Evolutionary conservation across 2,113 vertebrate species (phyloP), one percentile per base, ranked within the genome.

Genomic region (Corydoras maculifer): DNA sequence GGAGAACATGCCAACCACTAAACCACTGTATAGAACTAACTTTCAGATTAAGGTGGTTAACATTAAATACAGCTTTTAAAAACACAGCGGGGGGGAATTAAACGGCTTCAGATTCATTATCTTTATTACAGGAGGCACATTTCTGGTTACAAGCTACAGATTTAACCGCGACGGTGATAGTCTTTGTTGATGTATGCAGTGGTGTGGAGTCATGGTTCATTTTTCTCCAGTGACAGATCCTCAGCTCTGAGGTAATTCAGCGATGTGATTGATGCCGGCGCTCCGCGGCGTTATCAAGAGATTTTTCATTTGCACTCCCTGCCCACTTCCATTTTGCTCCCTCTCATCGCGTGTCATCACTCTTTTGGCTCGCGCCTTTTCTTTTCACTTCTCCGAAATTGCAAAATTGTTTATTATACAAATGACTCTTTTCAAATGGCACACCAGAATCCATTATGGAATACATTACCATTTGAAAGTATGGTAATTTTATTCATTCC

Each of bases 401-500:
- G 54, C 53, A 15, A 48, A 60, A 73, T 74, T 35, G 62, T 75
- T 76, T 66, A 75, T 58, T 80, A 84, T 79, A 64, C 79, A 79
- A 70, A 62, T 78, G 75, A 62, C 74, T 75, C 69, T 15, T 81
- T 81, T 80, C 77, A 60, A 65, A 69, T 43, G 64, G 62, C 66
- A 81, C 81, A 77, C 79, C 79, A 73, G 82, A 74, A 75, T 80
- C 68, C 57, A 62, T 74, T 81, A 76, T 75, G 68, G 80, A 84
- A 82, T 84, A 80, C 72, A 89, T 89, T 86, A 85, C 72, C 82
- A 86, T 90, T 69, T 78, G 75, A 86, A 84, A 82, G 79, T 82
- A 85, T 87, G 83, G 79, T 62, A 81, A 85, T 87, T 77, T 72
- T 55, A 74, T 77, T 79, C 79, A 83, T 82, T 82, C 79, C 78